Percentiles rank a stretch among this genome's conserved stretches.
Conservation (phyloP, 2,797 vertebrate genomes). For the Brotula barbata region DNA sequence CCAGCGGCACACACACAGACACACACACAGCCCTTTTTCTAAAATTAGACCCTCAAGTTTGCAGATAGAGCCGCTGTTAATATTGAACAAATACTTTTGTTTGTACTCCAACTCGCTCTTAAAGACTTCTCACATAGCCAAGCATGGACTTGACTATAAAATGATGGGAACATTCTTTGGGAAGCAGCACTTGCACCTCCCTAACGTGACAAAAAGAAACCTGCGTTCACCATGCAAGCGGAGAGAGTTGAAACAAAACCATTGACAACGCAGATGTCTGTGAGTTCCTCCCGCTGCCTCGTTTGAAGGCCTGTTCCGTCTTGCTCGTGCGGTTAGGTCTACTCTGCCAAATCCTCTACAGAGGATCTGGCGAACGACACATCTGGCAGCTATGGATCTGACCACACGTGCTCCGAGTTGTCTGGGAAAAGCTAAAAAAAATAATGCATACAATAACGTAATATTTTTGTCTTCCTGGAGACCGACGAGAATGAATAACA, state of each 20-base stretch:
- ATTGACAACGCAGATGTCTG: constrained; percentile 13
- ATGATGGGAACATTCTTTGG: neutral
- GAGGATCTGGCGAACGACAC: constrained; percentile 35
- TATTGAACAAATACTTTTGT: neutral
- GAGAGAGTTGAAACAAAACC: constrained; percentile 1
- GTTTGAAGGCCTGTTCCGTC: constrained; percentile 56
- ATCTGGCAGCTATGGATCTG: constrained; percentile 54
- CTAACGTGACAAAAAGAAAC: neutral
- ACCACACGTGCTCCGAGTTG: constrained; percentile 50
- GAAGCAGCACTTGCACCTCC: neutral
- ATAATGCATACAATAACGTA: constrained; percentile 23
- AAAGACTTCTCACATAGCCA: neutral
- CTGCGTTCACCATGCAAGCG: constrained; percentile 1
- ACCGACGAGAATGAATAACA: neutral
- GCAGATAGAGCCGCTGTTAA: neutral
- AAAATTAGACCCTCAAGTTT: constrained; percentile 4
- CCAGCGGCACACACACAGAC: neutral
- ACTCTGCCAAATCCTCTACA: constrained; percentile 63
- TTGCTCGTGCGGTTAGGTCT: constrained; percentile 55
- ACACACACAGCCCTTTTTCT: constrained; percentile 6
- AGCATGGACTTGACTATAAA: neutral
- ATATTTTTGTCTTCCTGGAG: neutral
- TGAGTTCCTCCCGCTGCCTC: constrained; percentile 27
- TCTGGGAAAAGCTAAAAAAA: constrained; percentile 38
- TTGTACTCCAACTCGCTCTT: too few species aligned